phyloP scores from a whole-genome alignment of 1,140 invertebrate species.

The Coelopa frigida region DNA sequence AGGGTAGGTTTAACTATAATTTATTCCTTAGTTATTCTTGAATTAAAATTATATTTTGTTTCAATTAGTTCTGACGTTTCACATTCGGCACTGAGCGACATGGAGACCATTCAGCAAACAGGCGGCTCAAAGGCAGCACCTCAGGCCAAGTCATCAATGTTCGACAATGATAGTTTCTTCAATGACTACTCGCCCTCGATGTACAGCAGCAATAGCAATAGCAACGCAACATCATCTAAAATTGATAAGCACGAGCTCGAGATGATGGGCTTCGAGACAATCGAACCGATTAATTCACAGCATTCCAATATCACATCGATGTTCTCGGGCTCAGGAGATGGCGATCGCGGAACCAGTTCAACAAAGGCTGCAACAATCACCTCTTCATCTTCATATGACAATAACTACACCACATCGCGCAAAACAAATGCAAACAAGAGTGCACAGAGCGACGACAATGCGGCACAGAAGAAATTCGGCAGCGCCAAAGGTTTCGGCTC shows the following conservation, averaged over 20 bases:
- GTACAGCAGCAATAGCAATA: constrained; percentile 22
- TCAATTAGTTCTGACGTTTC: constrained; percentile 56
- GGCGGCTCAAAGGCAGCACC: constrained; percentile 31
- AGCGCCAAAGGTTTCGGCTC: constrained; percentile 96
- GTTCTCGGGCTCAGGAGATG: constrained; percentile 21
- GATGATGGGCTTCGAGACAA: constrained; percentile 40
- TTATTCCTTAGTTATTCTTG: neutral
- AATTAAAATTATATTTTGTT: constrained; percentile 2
- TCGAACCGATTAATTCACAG: constrained; percentile 35
- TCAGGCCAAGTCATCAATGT: constrained; percentile 17
- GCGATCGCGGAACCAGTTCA: neutral
- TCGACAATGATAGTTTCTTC: constrained; percentile 38
- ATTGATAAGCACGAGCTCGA: constrained; percentile 36
- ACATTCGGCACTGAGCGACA: constrained; percentile 89
- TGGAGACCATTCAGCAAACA: constrained; percentile 82
- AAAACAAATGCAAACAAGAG: constrained; percentile 1
- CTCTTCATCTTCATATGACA: neutral
- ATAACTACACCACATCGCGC: neutral
- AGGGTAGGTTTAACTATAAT: constrained; percentile 16
- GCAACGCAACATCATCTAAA: constrained; percentile 18
- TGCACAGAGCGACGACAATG: constrained; percentile 29
- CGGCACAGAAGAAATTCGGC: constrained; percentile 91
- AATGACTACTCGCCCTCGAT: constrained; percentile 42
- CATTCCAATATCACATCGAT: constrained; percentile 41
- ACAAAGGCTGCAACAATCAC: constrained; percentile 3